Percentiles rank a stretch among this genome's conserved stretches.
Conservation (phyloP, 2,888 invertebrate genomes). For the Pammene aurita region DNA sequence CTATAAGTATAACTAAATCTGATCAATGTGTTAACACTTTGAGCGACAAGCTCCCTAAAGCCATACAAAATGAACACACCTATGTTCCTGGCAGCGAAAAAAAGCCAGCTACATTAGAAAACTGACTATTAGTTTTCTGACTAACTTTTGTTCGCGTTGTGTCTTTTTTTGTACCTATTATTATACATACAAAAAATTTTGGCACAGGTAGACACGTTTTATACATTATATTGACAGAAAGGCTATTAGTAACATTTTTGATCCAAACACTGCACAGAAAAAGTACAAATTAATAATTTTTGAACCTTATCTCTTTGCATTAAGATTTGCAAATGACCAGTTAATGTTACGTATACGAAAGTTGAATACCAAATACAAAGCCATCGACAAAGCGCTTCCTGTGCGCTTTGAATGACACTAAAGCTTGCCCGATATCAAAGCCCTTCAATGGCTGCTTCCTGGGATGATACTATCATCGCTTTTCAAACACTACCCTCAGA, state of each 20-base stretch:
- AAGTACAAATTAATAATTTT: no score
- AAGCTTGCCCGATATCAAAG: conserved; percentile 22
- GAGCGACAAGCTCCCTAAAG: no score
- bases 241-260: neutral
- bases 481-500: neutral
- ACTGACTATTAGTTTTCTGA: no score
- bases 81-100: no score
- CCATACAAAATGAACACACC: no score
- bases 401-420: conserved; percentile 28
- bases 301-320: neutral
- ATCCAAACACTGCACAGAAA: neutral
- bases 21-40: no score
- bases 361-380: conserved; percentile 12
- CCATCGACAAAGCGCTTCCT: conserved; percentile 32
- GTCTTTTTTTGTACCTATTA: no score
- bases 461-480: neutral
- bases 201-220: conserved; percentile 1
- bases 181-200: neutral
- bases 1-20: no score
- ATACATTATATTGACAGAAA: neutral
- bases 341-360: conserved; percentile 9
- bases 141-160: no score
- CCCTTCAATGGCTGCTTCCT: conserved; percentile 23
- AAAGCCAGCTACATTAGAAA: no score
- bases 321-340: neutral